phyloP scores from a whole-genome alignment of 2,113 vertebrate genomes.

The Lates calcarifer region DNA sequence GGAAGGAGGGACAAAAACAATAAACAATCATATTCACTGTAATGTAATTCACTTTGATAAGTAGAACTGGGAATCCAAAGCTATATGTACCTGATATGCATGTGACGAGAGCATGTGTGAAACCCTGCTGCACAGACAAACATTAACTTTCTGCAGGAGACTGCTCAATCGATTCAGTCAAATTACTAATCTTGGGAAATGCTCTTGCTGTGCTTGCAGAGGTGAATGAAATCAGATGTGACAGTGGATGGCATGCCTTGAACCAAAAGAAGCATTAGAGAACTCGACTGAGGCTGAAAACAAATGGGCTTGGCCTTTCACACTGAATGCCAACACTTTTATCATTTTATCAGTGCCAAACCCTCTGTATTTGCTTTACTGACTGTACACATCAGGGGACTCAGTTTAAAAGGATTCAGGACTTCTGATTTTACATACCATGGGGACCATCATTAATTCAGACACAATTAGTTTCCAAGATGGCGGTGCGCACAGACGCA shows the following conservation, averaged over 20 bases:
- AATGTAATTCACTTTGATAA: background rate
- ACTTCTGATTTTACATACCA: background rate
- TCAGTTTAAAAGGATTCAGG: background rate
- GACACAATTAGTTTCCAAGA: background rate
- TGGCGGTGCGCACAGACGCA: no score
- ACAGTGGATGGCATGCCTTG: conserved; percentile 28
- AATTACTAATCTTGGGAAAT: conserved; percentile 60
- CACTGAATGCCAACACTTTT: no score
- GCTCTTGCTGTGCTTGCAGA: conserved; percentile 33
- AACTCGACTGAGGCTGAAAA: conserved; percentile 37
- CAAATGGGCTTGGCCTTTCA: conserved; percentile 15
- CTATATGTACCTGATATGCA: background rate
- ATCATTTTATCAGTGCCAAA: no score
- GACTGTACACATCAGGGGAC: no score
- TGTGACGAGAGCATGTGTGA: background rate
- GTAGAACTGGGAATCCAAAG: background rate
- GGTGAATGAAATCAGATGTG: conserved; percentile 47
- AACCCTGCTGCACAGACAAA: conserved; percentile 10
- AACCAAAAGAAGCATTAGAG: conserved; percentile 49
- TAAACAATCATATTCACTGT: background rate
- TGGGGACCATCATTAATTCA: background rate
- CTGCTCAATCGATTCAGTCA: conserved; percentile 41
- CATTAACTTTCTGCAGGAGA: conserved; percentile 30
- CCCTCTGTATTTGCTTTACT: no score
- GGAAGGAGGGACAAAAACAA: conserved; percentile 21